phyloP scores from a whole-genome alignment of 1,140 invertebrate genomes.

The Galleria mellonella region DNA sequence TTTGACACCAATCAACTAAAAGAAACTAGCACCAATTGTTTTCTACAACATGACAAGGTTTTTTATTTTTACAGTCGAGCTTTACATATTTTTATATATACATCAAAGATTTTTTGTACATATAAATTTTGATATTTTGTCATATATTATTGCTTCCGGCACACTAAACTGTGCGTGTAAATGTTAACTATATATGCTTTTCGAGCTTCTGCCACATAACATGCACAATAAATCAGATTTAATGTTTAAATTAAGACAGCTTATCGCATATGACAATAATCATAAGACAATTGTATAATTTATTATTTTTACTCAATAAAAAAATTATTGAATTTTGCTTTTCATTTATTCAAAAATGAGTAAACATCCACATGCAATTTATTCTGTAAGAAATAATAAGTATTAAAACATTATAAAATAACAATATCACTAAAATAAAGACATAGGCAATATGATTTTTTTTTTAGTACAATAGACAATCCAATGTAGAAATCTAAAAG shows the following conservation, averaged over 20 bases:
- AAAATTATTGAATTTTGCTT: conserved; percentile 20
- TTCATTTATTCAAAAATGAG: conserved; percentile 12
- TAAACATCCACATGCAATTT: not conserved
- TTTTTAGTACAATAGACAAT: too few relatives aligned
- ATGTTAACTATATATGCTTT: conserved; percentile 43
- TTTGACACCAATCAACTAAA: too few relatives aligned
- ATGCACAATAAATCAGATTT: conserved; percentile 31
- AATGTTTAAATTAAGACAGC: conserved; percentile 49
- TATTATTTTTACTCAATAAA: conserved; percentile 65
- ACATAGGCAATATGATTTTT: not conserved
- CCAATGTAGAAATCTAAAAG: too few relatives aligned
- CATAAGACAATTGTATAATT: conserved; percentile 38
- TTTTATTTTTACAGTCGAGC: too few relatives aligned
- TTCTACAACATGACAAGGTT: too few relatives aligned
- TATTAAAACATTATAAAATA: not conserved
- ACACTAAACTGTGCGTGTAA: conserved; percentile 42
- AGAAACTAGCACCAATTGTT: too few relatives aligned
- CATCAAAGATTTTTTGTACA: conserved; percentile 67
- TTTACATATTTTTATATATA: conserved; percentile 56
- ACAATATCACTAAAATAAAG: not conserved
- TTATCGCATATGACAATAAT: conserved; percentile 53
- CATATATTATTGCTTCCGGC: conserved; percentile 35
- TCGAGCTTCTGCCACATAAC: conserved; percentile 60
- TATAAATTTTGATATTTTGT: conserved; percentile 34
- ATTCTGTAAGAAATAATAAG: not conserved